phyloP scores from a whole-genome alignment of 1,140 invertebrate species.

The Aphidius gifuensis region DNA sequence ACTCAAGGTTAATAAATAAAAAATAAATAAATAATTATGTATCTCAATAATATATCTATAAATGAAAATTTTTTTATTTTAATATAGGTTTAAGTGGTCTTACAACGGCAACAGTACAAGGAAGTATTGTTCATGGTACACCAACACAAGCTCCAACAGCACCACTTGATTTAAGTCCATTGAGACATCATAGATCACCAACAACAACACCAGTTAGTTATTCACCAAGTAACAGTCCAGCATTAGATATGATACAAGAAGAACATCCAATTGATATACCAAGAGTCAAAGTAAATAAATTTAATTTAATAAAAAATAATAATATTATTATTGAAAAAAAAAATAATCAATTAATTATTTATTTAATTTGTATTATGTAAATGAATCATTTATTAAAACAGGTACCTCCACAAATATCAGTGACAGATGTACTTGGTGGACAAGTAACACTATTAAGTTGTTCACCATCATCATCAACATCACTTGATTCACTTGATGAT shows the following conservation, averaged over 20 bases:
- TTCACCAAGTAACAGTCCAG: slow-evolving; percentile 60
- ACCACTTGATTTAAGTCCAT: slow-evolving; percentile 51
- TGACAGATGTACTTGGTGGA: slow-evolving; percentile 84
- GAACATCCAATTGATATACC: slow-evolving; percentile 62
- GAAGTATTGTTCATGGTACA: slow-evolving; percentile 54
- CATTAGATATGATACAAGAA: slow-evolving; percentile 85
- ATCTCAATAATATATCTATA: not conserved
- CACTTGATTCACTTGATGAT: slow-evolving; percentile 50
- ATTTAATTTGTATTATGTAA: no score
- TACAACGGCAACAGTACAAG: slow-evolving; percentile 49
- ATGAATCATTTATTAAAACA: slow-evolving; percentile 19
- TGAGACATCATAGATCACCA: slow-evolving; percentile 53
- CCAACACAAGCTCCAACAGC: slow-evolving; percentile 50
- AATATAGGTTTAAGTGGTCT: slow-evolving; percentile 48
- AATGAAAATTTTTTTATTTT: slow-evolving; percentile 1
- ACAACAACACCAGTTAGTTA: slow-evolving; percentile 55
- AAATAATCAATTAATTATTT: no score
- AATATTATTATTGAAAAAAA: slow-evolving; percentile 2
- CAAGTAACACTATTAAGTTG: slow-evolving; percentile 74
- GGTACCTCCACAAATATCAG: slow-evolving; percentile 79
- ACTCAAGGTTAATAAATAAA: slow-evolving; percentile 65
- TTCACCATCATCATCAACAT: slow-evolving; percentile 55
- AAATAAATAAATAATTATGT: not conserved
- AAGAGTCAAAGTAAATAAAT: slow-evolving; percentile 37
- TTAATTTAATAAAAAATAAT: slow-evolving; percentile 20